Conservation (phyloP, 2,113 vertebrate species). For the Etia nguti region DNA sequence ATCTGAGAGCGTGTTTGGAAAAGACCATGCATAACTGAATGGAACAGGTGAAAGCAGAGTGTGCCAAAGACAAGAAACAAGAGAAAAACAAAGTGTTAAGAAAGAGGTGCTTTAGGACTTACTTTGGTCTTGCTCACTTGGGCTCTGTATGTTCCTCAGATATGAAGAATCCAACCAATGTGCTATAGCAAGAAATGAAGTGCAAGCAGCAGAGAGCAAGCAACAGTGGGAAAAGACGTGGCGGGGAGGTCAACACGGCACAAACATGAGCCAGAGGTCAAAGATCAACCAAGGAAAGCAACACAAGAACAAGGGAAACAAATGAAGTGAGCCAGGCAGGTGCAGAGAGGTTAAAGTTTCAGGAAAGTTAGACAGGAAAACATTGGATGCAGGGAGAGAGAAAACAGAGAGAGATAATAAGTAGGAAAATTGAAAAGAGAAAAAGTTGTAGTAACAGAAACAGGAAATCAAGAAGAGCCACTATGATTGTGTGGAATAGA, state of each 20-base stretch:
- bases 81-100: neutral
- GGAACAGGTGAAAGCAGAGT: conserved; percentile 49
- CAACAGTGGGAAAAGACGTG: neutral
- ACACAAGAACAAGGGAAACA: conserved; percentile 4
- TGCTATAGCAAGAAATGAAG: conserved; percentile 13
- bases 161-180: conserved; percentile 35
- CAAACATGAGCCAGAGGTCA: conserved; percentile 21
- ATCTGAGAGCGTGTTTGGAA: conserved; percentile 45
- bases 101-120: conserved; percentile 23
- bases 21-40: conserved; percentile 25
- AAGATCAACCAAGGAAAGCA: conserved; percentile 25
- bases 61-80: conserved; percentile 23
- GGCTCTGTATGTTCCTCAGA: conserved; percentile 54
- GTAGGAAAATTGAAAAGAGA: neutral
- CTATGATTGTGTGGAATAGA: neutral
- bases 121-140: conserved; percentile 39
- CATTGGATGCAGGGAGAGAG: conserved; percentile 39
- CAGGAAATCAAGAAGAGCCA: neutral
- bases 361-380: conserved; percentile 15
- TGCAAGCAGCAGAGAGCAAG: neutral
- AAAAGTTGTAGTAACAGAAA: conserved; percentile 1
- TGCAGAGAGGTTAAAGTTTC: conserved; percentile 30
- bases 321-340: conserved; percentile 38
- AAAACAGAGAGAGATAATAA: conserved; percentile 46
- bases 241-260: neutral